These are phyloP conservation scores for Platycheirus rosarum DNA, from an alignment of 2,888 invertebrate species.

Conservation along the genomic window DNA sequence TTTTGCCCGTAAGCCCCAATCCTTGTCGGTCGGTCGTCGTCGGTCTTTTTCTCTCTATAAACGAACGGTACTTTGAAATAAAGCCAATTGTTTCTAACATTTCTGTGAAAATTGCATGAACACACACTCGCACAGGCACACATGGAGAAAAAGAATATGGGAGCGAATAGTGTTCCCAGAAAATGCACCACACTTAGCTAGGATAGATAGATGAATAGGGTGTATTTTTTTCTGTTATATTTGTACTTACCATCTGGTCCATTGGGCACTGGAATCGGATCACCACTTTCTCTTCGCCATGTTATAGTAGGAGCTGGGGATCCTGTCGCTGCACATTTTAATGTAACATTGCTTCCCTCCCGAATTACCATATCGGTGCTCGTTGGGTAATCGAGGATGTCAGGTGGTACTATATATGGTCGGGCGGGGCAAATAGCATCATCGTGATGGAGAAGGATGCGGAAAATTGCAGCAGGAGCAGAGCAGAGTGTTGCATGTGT, in stretches of 20 bases:
- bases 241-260: slow-evolving; percentile 86
- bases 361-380: slow-evolving; percentile 93
- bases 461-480: neutral
- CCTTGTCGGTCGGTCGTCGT: slow-evolving; percentile 25
- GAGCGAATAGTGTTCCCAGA: slow-evolving; percentile 3
- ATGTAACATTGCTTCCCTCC: slow-evolving; percentile 93
- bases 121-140: slow-evolving; percentile 22
- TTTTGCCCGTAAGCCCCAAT: slow-evolving; percentile 44
- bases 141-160: neutral
- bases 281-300: slow-evolving; percentile 93
- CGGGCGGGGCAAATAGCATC: neutral
- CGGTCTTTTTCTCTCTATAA: slow-evolving; percentile 39
- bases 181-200: slow-evolving; percentile 4
- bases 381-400: slow-evolving; percentile 92
- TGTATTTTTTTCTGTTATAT: slow-evolving; percentile 7
- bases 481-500: slow-evolving; percentile 45
- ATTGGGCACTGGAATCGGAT: slow-evolving; percentile 87
- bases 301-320: slow-evolving; percentile 94
- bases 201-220: slow-evolving; percentile 13
- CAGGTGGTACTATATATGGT: slow-evolving; percentile 88
- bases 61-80: slow-evolving; percentile 39
- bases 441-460: neutral
- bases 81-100: slow-evolving; percentile 69
- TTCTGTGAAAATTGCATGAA: slow-evolving; percentile 65
- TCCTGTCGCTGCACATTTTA: slow-evolving; percentile 93